Evolutionary conservation across 1,140 invertebrate genomes (phyloP).

Genomic region (Phenacoccus solenopsis): DNA sequence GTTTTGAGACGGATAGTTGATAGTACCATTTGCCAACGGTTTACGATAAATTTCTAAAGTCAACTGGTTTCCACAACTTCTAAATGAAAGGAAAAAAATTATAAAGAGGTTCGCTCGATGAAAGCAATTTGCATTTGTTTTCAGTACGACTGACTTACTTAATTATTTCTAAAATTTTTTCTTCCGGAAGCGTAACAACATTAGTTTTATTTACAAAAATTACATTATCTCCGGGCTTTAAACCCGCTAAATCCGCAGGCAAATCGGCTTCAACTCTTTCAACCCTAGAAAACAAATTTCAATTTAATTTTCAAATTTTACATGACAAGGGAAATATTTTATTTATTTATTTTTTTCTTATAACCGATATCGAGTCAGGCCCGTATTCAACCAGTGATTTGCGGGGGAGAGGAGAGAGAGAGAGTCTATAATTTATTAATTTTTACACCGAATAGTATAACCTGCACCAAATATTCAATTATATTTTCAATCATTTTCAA

Average conservation of each 20-base stretch:
- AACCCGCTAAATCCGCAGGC: constrained; percentile 64
- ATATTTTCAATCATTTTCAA: constrained; percentile 6
- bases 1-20: background rate
- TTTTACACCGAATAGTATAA: too few species aligned
- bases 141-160: constrained; percentile 42
- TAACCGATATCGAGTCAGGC: too few species aligned
- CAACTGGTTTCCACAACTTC: constrained; percentile 51
- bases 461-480: too few species aligned
- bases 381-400: too few species aligned
- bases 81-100: constrained; percentile 29
- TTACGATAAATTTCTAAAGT: constrained; percentile 42
- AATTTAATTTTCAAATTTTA: constrained; percentile 3
- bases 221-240: constrained; percentile 69
- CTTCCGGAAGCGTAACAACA: constrained; percentile 64
- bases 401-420: too few species aligned
- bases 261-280: constrained; percentile 69
- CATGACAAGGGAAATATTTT: background rate
- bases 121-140: background rate
- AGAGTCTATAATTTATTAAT: too few species aligned
- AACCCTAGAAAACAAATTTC: constrained; percentile 38
- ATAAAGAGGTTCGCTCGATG: too few species aligned
- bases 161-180: constrained; percentile 66
- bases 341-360: too few species aligned
- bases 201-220: constrained; percentile 76
- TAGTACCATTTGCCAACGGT: background rate